Conservation (phyloP, 2,797 vertebrate species). For the Peromyscus eremicus region DNA sequence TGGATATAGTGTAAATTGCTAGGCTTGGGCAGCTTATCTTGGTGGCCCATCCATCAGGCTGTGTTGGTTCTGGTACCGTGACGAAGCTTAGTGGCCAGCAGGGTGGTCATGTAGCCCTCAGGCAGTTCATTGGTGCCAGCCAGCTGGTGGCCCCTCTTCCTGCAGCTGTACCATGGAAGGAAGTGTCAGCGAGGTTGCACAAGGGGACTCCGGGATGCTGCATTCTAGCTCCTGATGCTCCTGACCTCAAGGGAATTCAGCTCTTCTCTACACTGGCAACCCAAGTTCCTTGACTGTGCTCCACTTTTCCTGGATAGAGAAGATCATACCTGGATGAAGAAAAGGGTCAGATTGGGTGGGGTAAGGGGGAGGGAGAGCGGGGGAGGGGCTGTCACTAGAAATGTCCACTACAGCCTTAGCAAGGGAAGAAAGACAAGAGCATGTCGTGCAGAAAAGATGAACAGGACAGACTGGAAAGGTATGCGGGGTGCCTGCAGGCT, state of each 20-base stretch:
- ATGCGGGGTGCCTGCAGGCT: fast-evolving
- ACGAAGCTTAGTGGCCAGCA: neutral
- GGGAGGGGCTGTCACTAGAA: neutral
- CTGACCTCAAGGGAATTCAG: neutral
- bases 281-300: neutral
- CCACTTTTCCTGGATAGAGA: neutral
- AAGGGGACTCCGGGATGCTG: neutral
- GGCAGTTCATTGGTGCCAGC: neutral
- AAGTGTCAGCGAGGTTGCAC: neutral
- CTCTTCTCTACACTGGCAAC: neutral
- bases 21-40: neutral
- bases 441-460: neutral
- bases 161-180: neutral
- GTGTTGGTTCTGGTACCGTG: neutral
- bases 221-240: neutral
- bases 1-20: neutral
- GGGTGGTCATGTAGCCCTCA: no score
- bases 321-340: neutral
- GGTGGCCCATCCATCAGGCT: neutral
- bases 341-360: constrained; percentile 3
- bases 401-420: neutral
- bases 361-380: neutral
- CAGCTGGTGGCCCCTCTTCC: neutral
- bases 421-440: neutral
- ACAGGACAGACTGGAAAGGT: neutral